Percentiles rank a stretch among this genome's conserved stretches.
Conservation (phyloP, 2,113 vertebrate genomes). For the Cettia cetti region DNA sequence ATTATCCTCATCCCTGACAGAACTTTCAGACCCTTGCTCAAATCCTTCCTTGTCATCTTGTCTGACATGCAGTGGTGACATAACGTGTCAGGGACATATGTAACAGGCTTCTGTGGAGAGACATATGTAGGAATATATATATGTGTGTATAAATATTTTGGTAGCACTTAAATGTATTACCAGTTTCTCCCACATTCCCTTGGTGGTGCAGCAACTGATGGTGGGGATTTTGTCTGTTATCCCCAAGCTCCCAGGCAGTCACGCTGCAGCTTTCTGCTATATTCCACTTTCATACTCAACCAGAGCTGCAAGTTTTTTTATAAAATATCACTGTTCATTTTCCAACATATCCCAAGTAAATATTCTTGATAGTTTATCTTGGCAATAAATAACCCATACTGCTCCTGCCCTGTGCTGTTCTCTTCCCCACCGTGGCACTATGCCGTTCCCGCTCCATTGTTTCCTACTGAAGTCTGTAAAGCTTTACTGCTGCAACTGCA, state of each 20-base stretch:
- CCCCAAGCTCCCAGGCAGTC: not conserved
- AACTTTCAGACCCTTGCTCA: not conserved
- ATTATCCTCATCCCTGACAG: not conserved
- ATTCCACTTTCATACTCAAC: not conserved
- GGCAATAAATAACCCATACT: not conserved
- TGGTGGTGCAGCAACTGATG: not conserved
- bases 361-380: not conserved
- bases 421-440: rapidly evolving
- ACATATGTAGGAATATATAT: not conserved
- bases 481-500: not conserved
- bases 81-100: not conserved
- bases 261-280: not conserved
- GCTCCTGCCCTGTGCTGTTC: not conserved
- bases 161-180: not conserved
- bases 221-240: not conserved
- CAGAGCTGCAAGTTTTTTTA: not conserved
- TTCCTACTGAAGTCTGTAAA: not conserved
- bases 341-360: not conserved
- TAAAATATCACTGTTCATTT: not conserved
- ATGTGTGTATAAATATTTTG: not conserved
- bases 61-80: not conserved
- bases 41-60: not conserved
- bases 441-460: rapidly evolving
- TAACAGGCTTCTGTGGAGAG: not conserved
- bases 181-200: not conserved